Percentiles rank a stretch among this genome's conserved stretches.
phyloP scores from a whole-genome alignment of 2,888 invertebrate genomes.

The Tachystola acroxantha region DNA sequence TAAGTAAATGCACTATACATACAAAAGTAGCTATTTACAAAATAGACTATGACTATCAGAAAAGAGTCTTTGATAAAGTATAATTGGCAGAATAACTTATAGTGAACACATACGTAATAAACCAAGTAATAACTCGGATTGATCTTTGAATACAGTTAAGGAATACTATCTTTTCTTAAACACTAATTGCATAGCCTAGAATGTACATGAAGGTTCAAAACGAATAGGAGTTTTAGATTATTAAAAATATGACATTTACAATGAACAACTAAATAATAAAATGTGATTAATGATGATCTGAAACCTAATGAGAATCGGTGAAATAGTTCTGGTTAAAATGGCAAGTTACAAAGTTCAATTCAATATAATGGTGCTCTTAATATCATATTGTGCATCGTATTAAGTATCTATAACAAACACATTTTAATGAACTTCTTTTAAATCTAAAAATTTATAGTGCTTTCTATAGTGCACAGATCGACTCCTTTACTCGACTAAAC shows the following conservation, averaged over 20 bases:
- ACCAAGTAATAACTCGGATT: slow-evolving; percentile 28
- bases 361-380: slow-evolving; percentile 29
- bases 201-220: slow-evolving; percentile 3
- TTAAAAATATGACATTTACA: slow-evolving; percentile 5
- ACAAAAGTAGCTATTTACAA: slow-evolving; percentile 62
- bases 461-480: slow-evolving; percentile 40
- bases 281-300: neutral
- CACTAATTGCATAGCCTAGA: slow-evolving; percentile 41
- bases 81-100: slow-evolving; percentile 54
- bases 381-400: slow-evolving; percentile 29
- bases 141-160: slow-evolving; percentile 34
- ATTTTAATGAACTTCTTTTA: neutral
- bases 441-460: slow-evolving; percentile 3
- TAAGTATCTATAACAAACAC: slow-evolving; percentile 21
- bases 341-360: slow-evolving; percentile 24
- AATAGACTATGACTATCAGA: slow-evolving; percentile 37
- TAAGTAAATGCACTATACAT: slow-evolving; percentile 72
- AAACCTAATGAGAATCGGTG: too few relatives aligned
- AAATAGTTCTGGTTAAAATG: slow-evolving; percentile 22
- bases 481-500: slow-evolving; percentile 51
- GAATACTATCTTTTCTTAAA: slow-evolving; percentile 61
- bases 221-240: neutral
- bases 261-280: slow-evolving; percentile 5
- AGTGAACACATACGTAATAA: slow-evolving; percentile 40
- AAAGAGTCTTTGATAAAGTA: slow-evolving; percentile 33